A percentile compares a stretch with the other conserved stretches of the same genome.
These are phyloP conservation scores for Heliconius nattereri DNA, from an alignment of 1,140 invertebrate genomes.

Conservation along the genomic window DNA sequence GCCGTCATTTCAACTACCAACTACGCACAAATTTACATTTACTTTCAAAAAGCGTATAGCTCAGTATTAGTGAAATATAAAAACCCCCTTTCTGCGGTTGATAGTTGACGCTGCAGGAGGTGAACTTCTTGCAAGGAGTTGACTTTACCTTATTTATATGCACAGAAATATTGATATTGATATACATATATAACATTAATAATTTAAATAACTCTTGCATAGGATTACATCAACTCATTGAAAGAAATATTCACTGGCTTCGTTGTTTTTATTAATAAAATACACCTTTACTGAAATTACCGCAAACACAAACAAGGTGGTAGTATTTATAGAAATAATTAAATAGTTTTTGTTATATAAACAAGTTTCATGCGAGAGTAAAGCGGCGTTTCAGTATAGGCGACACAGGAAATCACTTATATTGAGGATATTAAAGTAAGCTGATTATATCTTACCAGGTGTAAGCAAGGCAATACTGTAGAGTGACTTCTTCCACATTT, in stretches of 20 bases:
- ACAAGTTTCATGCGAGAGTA: constrained; percentile 28
- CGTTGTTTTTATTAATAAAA: constrained; percentile 55
- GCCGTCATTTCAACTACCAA: constrained; percentile 77
- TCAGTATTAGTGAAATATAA: constrained; percentile 56
- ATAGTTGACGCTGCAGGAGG: constrained; percentile 73
- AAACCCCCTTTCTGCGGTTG: constrained; percentile 73
- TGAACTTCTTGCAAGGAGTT: constrained; percentile 61
- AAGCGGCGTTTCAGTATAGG: constrained; percentile 71
- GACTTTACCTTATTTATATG: constrained; percentile 34
- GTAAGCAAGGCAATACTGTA: constrained; percentile 81
- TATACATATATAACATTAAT: background rate
- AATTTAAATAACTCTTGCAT: background rate
- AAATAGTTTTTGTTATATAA: constrained; percentile 24
- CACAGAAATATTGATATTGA: background rate
- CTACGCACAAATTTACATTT: constrained; percentile 62
- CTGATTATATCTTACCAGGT: constrained; percentile 80
- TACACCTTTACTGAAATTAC: constrained; percentile 69
- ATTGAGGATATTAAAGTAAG: constrained; percentile 80
- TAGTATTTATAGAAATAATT: constrained; percentile 13
- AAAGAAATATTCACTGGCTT: constrained; percentile 62
- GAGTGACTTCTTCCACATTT: constrained; percentile 81
- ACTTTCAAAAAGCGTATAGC: constrained; percentile 54
- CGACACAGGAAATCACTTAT: constrained; percentile 73
- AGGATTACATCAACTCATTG: constrained; percentile 60
- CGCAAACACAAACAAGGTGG: constrained; percentile 31